Evolutionary conservation across 2,797 vertebrate genomes (phyloP).

Genomic region (Acipenser ruthenus): DNA sequence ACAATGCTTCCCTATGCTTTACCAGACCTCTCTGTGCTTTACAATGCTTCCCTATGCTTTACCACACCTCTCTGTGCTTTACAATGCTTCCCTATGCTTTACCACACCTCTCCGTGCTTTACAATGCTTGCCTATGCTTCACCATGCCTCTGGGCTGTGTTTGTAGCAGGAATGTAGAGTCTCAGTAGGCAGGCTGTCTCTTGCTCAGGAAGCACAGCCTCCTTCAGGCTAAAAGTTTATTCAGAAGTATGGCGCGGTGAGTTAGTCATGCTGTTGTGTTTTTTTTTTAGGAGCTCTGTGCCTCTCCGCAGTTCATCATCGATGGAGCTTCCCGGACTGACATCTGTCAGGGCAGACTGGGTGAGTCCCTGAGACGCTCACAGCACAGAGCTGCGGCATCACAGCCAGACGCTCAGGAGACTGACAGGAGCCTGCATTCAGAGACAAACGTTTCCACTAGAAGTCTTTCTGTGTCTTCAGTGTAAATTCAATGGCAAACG

Average conservation of each 20-base stretch:
- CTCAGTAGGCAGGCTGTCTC: not conserved
- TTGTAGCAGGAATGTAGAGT: not conserved
- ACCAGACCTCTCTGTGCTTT: not conserved
- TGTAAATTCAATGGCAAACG: too few species aligned
- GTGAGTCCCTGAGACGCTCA: slow-evolving; percentile 36
- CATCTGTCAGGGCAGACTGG: slow-evolving; percentile 51
- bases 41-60: not conserved
- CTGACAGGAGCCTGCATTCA: too few species aligned
- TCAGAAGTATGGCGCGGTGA: not conserved
- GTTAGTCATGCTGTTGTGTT: not conserved
- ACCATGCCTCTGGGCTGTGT: not conserved
- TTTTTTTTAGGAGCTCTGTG: slow-evolving; percentile 45
- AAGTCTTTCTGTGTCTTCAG: too few species aligned
- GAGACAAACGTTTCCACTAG: too few species aligned
- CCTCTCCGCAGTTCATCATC: slow-evolving; percentile 48
- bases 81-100: not conserved
- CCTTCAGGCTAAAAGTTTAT: not conserved
- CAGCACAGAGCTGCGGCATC: too few species aligned
- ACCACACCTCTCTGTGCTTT: not conserved
- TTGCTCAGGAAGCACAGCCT: not conserved
- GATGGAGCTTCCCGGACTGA: slow-evolving; percentile 57
- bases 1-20: not conserved
- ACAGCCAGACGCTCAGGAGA: too few species aligned
- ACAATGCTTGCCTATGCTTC: not conserved
- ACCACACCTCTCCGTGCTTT: not conserved